Base-by-base conservation (phyloP, 2,888 invertebrate genomes). In the Cancer borealis region DNA sequence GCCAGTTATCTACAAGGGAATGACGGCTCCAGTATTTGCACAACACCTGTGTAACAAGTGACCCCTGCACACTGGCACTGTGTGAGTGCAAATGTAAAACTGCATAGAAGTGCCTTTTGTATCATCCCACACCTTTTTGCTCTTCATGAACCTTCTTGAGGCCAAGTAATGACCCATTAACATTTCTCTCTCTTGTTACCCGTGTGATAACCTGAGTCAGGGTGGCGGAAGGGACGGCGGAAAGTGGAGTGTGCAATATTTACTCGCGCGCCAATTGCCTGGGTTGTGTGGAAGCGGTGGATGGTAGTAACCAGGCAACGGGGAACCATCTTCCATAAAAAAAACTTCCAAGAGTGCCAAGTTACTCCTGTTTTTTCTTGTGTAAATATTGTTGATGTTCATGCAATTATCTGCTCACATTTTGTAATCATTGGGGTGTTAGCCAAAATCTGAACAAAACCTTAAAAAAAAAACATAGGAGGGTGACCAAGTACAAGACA, bases 331-430 rank as follows among this genome's bases (percentile, higher is more conserved):
- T 54, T 91, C 73, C 88, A 90, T 26, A 46, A 91, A 39, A 39
- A 84, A 73, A 90, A 79, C 79, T 30, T 91, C 89, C 87, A 79
- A 26, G 94, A 94, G 94, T 94, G 94, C 94, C 94, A 94, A 94
- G 94, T 92, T 79, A 92, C 92, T 90, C 92, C 88, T 94, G 91
- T 94, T 92, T 84, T 87, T 66, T 91, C 60, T 66, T 73, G 89
- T 94, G 94, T 94, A 94, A 84, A 94, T 94, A 94, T 94, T 92
- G 94, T 94, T 94, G 94, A 94, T 92, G 94, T 94, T 94, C 92
- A 92, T 91, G 79, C 93, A 84, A 93, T 84, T 93, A 93, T 91
- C 91, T 93, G 93, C 93, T 93, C 93, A 93, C 60, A n/a, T 89
- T 93, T 89, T 66, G 79, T 93, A 73, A 66, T 26, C 89, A 26